Evolutionary conservation across 2,888 invertebrate genomes (phyloP).

Genomic region (Hirtodrosophila alboralis): DNA sequence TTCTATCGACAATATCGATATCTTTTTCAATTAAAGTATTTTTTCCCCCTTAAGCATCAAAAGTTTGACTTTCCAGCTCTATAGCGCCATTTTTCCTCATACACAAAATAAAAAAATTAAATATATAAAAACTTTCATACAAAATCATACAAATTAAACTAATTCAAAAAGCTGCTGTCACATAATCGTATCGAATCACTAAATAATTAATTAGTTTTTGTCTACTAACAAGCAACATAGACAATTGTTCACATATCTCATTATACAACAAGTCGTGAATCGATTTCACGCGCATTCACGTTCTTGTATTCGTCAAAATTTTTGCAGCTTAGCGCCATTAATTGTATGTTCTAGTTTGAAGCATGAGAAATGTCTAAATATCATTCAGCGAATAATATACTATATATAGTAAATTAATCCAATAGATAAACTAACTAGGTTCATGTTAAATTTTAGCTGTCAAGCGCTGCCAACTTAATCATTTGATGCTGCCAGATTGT

Average conservation of each 20-base stretch:
- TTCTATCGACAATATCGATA: too few species aligned
- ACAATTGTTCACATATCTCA: conserved; percentile 1
- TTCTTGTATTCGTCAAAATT: neutral
- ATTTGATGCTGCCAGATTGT: neutral
- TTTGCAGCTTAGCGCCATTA: conserved; percentile 1
- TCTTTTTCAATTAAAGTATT: too few species aligned
- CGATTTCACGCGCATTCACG: neutral
- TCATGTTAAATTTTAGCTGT: neutral
- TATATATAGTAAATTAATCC: neutral
- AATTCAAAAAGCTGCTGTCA: conserved; percentile 29
- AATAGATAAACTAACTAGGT: neutral
- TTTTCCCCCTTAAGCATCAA: too few species aligned
- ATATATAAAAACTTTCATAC: conserved; percentile 6
- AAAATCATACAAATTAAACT: conserved; percentile 35
- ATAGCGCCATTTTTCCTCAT: neutral
- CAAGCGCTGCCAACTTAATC: conserved; percentile 9
- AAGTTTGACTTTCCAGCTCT: too few species aligned
- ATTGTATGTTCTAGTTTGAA: conserved; percentile 30
- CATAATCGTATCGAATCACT: conserved; percentile 15
- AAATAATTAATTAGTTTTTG: conserved; percentile 28
- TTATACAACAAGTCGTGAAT: neutral
- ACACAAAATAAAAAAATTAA: neutral
- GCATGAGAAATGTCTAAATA: conserved; percentile 30
- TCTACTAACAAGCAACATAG: conserved; percentile 32
- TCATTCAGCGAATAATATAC: conserved; percentile 3